Base-by-base conservation (phyloP, 2,797 vertebrate species). In the Cirrhinus molitorella region DNA sequence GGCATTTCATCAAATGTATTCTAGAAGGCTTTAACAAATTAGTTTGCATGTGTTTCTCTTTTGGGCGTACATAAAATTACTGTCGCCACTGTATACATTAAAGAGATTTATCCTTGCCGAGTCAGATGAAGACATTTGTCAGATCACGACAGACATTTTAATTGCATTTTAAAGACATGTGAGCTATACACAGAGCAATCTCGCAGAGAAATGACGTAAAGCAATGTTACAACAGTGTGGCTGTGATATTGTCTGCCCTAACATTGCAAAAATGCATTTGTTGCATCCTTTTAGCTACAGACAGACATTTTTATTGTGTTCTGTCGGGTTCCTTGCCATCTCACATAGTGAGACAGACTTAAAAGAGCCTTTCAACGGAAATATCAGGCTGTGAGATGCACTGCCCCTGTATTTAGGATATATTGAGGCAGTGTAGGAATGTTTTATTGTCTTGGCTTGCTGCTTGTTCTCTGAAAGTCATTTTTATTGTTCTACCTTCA, bases 331-430 rank as follows among this genome's bases (percentile, higher is more conserved):
- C 63, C 34, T 21, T 67, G 72, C 51, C 63, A 68, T 61, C 45
- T 85, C 83, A 23, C 51, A 49, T 57, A 5, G 51, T 34, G 51
- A 28, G 16, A 34, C 43, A 51, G 12, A 43, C 43, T 70, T 80
- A 77, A 77, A 68, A 40, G 40, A n/a, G 43, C n/a, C 55, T 81
- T 72, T 81, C 19, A 63, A 43, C 31, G 59, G 74, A 80, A 84
- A 79, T 31, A 68, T 68, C 49, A 19, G 80, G 12, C 7, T 75
- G 55, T 4, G 8, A 61, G 53, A 77, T 37, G 65, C 25, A 75
- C 79, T 57, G 10, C 31, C 8, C 67, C n/a, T 81, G 40, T 66
- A n/a, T 55, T 65, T 40, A 47, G 55, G 66, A 49, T 72, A 31
- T 72, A 73, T 40, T 55, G 67, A 59, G 40, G 51, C 67, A 51